These are phyloP conservation scores for Brachyptera putata DNA, from an alignment of 2,888 invertebrate genomes.

Conservation along the genomic window DNA sequence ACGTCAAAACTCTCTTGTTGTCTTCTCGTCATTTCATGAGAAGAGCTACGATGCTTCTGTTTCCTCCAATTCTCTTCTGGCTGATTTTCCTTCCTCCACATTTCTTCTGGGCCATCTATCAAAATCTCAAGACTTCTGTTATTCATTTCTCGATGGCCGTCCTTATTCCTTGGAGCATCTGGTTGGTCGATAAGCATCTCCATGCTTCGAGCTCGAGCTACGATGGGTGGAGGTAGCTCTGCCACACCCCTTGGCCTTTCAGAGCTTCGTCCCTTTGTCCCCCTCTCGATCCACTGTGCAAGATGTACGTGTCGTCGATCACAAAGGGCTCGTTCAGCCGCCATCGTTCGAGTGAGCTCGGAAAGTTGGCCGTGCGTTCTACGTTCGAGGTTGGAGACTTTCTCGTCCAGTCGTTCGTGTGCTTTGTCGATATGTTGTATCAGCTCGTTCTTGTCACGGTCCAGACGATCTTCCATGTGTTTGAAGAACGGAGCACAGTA, in stretches of 20 bases:
- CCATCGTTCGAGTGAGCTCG: slow-evolving; percentile 62
- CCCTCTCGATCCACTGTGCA: slow-evolving; percentile 65
- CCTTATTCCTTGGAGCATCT: slow-evolving; percentile 39
- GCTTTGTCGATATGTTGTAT: slow-evolving; percentile 74
- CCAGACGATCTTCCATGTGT: slow-evolving; percentile 79
- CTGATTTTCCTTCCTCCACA: slow-evolving; percentile 8
- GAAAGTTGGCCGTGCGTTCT: slow-evolving; percentile 68
- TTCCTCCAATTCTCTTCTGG: slow-evolving; percentile 16
- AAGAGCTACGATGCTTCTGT: slow-evolving; percentile 15
- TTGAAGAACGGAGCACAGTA: slow-evolving; percentile 90
- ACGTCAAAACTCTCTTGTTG: not conserved
- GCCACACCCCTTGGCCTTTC: slow-evolving; percentile 49
- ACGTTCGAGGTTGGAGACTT: slow-evolving; percentile 74
- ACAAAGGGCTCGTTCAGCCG: slow-evolving; percentile 58
- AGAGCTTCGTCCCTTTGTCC: slow-evolving; percentile 57
- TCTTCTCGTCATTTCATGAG: slow-evolving; percentile 18
- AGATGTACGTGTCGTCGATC: slow-evolving; percentile 61
- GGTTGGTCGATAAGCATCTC: slow-evolving; percentile 57
- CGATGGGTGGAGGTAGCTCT: slow-evolving; percentile 52
- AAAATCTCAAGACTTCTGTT: slow-evolving; percentile 21
- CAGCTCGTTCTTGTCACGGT: slow-evolving; percentile 73
- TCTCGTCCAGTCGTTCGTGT: slow-evolving; percentile 72
- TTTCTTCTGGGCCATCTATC: slow-evolving; percentile 12
- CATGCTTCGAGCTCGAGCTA: slow-evolving; percentile 66
- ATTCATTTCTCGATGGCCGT: slow-evolving; percentile 4